phyloP scores from a whole-genome alignment of 2,113 vertebrate genomes.

The Myodes glareolus region DNA sequence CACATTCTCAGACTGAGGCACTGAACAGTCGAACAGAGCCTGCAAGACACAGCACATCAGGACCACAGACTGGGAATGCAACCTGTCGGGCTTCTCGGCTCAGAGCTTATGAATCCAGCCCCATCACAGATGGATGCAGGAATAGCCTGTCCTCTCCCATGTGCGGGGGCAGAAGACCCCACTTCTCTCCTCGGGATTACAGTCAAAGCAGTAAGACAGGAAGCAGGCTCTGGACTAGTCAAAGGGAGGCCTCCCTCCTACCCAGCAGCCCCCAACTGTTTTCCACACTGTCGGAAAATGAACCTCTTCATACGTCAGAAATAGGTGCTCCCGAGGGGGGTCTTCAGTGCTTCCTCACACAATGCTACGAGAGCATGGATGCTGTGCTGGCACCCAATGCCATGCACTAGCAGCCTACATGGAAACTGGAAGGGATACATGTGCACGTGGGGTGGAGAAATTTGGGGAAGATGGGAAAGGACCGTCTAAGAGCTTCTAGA shows the following conservation, averaged over 20 bases:
- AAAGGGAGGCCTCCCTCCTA: neutral
- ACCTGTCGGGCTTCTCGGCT: neutral
- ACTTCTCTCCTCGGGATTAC: no score
- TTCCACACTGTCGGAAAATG: neutral
- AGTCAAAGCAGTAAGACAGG: neutral
- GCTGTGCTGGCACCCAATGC: slow-evolving; percentile 5
- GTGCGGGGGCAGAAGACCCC: neutral
- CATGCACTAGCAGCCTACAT: neutral
- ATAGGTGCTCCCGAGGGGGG: neutral
- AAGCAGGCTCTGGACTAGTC: neutral
- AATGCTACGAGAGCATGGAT: neutral
- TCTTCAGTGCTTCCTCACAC: slow-evolving; percentile 46
- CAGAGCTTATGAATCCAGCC: no score
- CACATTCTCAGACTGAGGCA: neutral
- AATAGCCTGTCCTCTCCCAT: neutral
- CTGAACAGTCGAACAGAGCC: neutral
- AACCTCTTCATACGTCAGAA: slow-evolving; percentile 28
- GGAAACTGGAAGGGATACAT: neutral
- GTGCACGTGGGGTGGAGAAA: neutral
- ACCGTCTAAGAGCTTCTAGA: slow-evolving; percentile 3
- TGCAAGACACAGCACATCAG: neutral
- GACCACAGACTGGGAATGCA: neutral
- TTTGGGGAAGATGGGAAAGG: neutral
- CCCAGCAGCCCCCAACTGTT: neutral
- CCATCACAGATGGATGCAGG: neutral